phyloP scores from a whole-genome alignment of 2,888 invertebrate genomes.

The Ectemnius cavifrons region DNA sequence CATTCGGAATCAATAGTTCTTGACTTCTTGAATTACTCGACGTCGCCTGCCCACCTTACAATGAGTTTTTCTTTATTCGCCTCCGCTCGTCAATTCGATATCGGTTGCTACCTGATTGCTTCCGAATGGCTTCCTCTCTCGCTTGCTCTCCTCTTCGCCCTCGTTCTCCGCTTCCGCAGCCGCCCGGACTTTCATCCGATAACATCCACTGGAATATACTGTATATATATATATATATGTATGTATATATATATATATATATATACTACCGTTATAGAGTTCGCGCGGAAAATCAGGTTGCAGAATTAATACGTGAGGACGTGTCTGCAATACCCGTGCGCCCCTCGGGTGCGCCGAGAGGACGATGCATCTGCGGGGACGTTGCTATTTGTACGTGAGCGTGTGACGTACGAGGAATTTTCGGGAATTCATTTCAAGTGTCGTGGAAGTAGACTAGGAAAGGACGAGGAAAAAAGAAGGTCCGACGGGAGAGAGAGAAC shows the following conservation, averaged over 20 bases:
- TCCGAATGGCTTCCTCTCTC: slow-evolving; percentile 21
- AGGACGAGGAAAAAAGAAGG: too few relatives aligned
- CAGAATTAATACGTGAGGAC: neutral
- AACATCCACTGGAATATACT: too few relatives aligned
- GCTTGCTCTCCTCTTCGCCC: slow-evolving; percentile 8
- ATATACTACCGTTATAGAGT: too few relatives aligned
- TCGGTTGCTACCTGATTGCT: slow-evolving; percentile 32
- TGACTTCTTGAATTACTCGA: slow-evolving; percentile 3
- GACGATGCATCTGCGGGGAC: neutral
- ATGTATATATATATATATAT: too few relatives aligned
- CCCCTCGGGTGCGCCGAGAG: neutral
- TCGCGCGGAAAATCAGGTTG: neutral
- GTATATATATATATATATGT: neutral
- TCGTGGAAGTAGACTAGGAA: too few relatives aligned
- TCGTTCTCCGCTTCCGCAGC: slow-evolving; percentile 3
- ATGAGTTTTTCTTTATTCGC: slow-evolving; percentile 26
- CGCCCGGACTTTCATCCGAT: too few relatives aligned
- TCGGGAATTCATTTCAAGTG: too few relatives aligned
- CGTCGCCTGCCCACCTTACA: slow-evolving; percentile 17
- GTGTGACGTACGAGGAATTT: too few relatives aligned
- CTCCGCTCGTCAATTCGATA: slow-evolving; percentile 22
- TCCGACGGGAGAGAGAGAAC: too few relatives aligned
- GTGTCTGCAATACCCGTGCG: neutral
- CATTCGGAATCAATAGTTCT: slow-evolving; percentile 1
- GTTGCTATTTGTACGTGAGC: neutral